Evolutionary conservation across 2,113 vertebrate species (phyloP).

Genomic region (Harpagus bidentatus): DNA sequence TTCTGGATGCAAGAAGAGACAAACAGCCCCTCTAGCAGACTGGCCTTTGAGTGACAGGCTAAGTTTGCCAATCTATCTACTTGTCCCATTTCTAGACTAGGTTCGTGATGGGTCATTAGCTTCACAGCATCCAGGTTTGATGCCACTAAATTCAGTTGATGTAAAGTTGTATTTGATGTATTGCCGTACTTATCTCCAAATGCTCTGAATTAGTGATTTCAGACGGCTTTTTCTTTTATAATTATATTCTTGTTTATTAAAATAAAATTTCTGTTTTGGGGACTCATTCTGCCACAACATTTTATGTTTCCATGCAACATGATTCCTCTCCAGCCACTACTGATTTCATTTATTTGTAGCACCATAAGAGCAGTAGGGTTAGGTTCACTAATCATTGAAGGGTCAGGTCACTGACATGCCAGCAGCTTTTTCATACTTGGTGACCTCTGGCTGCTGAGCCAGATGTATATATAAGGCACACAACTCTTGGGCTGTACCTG

Average conservation of each 20-base stretch:
- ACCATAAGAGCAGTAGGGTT: not conserved
- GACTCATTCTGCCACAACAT: not conserved
- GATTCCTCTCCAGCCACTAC: not conserved
- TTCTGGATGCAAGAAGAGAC: not conserved
- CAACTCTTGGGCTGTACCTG: conserved; percentile 31
- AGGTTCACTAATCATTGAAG: not conserved
- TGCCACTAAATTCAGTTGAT: not conserved
- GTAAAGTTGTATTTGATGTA: not conserved
- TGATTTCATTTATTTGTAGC: not conserved
- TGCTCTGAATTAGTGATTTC: not conserved
- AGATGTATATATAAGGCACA: not conserved
- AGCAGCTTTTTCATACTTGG: not conserved
- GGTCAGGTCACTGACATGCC: not conserved
- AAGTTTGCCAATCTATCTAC: not conserved
- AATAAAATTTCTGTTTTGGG: not conserved
- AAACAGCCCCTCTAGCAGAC: not conserved
- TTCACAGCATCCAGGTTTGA: not conserved
- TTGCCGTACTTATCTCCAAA: not conserved
- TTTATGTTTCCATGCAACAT: not conserved
- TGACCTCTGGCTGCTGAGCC: not conserved
- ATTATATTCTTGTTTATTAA: not conserved
- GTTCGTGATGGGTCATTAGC: not conserved
- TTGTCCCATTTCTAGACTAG: not conserved
- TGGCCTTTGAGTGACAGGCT: not conserved
- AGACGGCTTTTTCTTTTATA: not conserved